Evolutionary conservation across 2,797 vertebrate species (phyloP), one percentile per base, ranked within the genome.

Genomic region (Sarcophilus harrisii): DNA sequence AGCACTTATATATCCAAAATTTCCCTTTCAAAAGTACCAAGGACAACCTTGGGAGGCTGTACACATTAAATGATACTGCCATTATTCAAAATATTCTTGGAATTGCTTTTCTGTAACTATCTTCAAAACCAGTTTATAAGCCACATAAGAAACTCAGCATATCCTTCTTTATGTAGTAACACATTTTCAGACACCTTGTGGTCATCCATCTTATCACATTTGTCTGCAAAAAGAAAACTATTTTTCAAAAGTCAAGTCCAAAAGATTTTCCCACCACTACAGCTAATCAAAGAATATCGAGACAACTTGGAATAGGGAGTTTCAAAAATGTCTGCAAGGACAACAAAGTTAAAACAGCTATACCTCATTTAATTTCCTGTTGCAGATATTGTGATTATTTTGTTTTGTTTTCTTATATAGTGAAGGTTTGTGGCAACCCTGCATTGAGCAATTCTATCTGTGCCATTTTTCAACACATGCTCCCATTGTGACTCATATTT

Each of bases 31-130:
- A 54, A 62, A 96, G 92, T 81, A n/a, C 60, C 55, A 66, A 14
- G 32, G 62, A 95, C 81, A 94, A 29, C 58, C 73, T 45, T 93
- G 55, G 32, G 8, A 93, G 95, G 95, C n/a, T 90, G 90, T 0
- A 93, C 13, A 93, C 45, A n/a, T 96, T 81, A 62, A 97, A 30
- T 54, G 92, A 93, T 45, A 58, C n/a, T 91, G 11, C 24, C 92
- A 38, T 38, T 94, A 52, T 38, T 92, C 59, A 54, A 94, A 94
- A 97, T 93, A 90, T 73, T 90, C 57, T 58, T 95, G 55, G 1
- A 91, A 95, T 62, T 73, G 32, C 32, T 52, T 90, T 94, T 90
- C 24, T 18, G 8, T 94, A 95, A 93, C 38, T 52, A 32, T 14
- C 32, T 66, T 91, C 89, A 16, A 94, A 95, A 52, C 38, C 62